Percentiles rank a stretch among this genome's conserved stretches.
Conservation (phyloP, 2,113 vertebrate genomes). For the Sus scrofa region DNA sequence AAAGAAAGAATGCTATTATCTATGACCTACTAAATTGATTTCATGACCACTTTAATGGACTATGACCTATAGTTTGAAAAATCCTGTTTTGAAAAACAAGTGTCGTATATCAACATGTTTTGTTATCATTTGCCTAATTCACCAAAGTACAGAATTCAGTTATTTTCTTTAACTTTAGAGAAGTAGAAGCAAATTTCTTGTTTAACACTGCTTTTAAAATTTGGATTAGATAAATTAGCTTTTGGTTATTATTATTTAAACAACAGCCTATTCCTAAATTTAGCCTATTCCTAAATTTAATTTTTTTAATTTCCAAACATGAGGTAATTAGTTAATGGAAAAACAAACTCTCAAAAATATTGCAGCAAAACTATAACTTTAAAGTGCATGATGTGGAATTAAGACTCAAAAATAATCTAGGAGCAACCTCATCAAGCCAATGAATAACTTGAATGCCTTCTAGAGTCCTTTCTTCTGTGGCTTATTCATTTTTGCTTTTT, state of each 20-base stretch:
- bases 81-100: constrained; percentile 12
- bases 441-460: neutral
- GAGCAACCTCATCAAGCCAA: neutral
- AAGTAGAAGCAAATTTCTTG: neutral
- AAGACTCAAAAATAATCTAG: constrained; percentile 36
- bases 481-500: neutral
- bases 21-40: constrained; percentile 3
- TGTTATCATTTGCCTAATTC: constrained; percentile 3
- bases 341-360: neutral
- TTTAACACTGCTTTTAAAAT: constrained; percentile 54
- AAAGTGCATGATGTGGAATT: neutral
- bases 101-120: neutral
- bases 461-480: neutral
- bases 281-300: constrained; percentile 29
- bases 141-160: neutral
- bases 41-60: neutral
- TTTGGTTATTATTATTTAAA: neutral
- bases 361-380: neutral
- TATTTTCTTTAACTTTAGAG: constrained; percentile 58
- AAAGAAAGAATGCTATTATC: constrained; percentile 6
- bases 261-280: neutral
- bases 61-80: neutral
- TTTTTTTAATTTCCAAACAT: constrained; percentile 58
- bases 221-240: constrained; percentile 56
- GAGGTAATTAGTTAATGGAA: constrained; percentile 32